A percentile compares a stretch with the other conserved stretches of the same genome.
Conservation (phyloP, 2,888 invertebrate species). For the Dioctria linearis region DNA sequence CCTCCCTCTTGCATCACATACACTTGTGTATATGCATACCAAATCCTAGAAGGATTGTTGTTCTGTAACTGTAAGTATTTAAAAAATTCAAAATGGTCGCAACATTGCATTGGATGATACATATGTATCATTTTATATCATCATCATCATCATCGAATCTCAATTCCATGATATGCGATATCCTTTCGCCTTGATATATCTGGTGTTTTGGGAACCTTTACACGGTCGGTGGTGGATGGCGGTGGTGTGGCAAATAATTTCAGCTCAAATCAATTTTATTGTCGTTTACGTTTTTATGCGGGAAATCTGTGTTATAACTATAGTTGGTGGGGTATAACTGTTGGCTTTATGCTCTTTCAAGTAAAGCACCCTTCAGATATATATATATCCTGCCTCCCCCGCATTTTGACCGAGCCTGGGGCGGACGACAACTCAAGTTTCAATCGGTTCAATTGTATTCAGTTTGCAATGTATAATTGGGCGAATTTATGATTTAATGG, state of each 20-base stretch:
- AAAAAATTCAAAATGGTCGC: constrained; percentile 50
- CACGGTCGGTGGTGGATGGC: background rate
- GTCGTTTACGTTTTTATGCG: constrained; percentile 40
- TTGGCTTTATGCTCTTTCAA: too few species aligned
- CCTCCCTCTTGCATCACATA: background rate
- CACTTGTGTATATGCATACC: background rate
- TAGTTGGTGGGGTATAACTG: background rate
- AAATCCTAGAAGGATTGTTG: constrained; percentile 7
- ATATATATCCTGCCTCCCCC: background rate
- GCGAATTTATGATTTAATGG: constrained; percentile 43
- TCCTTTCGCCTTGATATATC: constrained; percentile 22
- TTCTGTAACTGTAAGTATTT: background rate
- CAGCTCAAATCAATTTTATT: constrained; percentile 50
- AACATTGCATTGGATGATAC: constrained; percentile 5
- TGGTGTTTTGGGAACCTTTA: constrained; percentile 8
- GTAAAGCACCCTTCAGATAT: background rate
- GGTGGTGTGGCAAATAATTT: constrained; percentile 11
- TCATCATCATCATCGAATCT: constrained; percentile 45
- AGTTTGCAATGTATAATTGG: constrained; percentile 46
- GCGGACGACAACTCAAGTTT: constrained; percentile 30
- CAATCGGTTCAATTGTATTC: constrained; percentile 37
- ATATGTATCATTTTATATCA: constrained; percentile 32
- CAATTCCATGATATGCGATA: background rate
- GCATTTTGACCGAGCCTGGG: background rate
- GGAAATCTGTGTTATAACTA: too few species aligned